Evolutionary conservation across 1,140 invertebrate genomes (phyloP), one percentile per base, ranked within the genome.

Genomic region (Halesus radiatus): DNA sequence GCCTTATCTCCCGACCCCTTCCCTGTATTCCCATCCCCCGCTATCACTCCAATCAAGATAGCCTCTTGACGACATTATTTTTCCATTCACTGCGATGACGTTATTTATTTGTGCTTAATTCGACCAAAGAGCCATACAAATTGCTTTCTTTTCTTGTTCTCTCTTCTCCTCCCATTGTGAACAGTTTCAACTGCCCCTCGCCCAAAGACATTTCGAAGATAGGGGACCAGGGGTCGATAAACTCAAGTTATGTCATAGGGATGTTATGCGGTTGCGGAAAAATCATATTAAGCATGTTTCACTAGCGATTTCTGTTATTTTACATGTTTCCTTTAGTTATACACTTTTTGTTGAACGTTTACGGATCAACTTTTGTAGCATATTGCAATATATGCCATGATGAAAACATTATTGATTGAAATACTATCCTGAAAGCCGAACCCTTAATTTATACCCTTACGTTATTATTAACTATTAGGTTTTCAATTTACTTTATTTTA

Each of bases 91-190:
- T 50, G 37, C 58, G 79, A 83, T 83, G 82, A 80, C 82, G 79
- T 83, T 83, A 83, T 83, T 83, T 83, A 83, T 83, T 81, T 79
- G 70, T 72, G 80, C 82, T 83, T 83, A 83, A 83, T 83, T 83
- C 82, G 32, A 74, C 74, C 77, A 73, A 83, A 83, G 75, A 73
- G 56, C 80, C 66, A 76, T 78, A 83, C 82, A 83, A 83, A 83
- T 83, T 83, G 82, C 80, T 83, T 83, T 83, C 78, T 80, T 78
- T 74, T 79, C 78, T 45, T 80, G 18, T 52, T 60, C 52, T 22
- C n/a, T 70, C 77, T 79, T 54, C 64, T 73, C 54, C 26, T 29
- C 26, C 32, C 45, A 26, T 20, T 37, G 53, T 3, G 53, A 54
- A 75, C 5, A 75, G 54, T 58, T 75, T 37, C 26, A 75, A 45